Conservation (phyloP, 1,140 invertebrate genomes). For the Lepidurus packardi region DNA sequence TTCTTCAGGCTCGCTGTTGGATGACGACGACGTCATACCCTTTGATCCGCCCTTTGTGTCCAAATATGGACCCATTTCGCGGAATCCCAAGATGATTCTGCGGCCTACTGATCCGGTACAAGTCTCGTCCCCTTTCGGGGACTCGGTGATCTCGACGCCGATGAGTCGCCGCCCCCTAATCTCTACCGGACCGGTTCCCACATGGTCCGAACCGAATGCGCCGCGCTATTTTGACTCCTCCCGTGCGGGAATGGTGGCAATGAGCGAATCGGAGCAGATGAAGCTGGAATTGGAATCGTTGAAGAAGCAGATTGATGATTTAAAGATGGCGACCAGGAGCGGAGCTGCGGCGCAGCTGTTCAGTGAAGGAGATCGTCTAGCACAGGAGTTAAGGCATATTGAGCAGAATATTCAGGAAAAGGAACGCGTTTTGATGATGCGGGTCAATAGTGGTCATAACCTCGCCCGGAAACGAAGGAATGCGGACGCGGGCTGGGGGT, state of each 20-base stretch:
- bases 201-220: slow-evolving; percentile 41
- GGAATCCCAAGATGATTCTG: slow-evolving; percentile 52
- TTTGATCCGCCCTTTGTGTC: slow-evolving; percentile 65
- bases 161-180: slow-evolving; percentile 48
- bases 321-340: slow-evolving; percentile 48
- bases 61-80: slow-evolving; percentile 75
- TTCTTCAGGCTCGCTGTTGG: slow-evolving; percentile 41
- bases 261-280: slow-evolving; percentile 54
- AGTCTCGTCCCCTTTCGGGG: slow-evolving; percentile 45
- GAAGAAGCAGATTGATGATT: slow-evolving; percentile 59
- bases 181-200: slow-evolving; percentile 51
- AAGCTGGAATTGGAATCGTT: slow-evolving; percentile 58
- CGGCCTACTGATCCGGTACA: slow-evolving; percentile 43
- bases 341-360: slow-evolving; percentile 44
- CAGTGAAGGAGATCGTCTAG: slow-evolving; percentile 53
- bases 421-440: slow-evolving; percentile 52
- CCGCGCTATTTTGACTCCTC: slow-evolving; percentile 21
- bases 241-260: slow-evolving; percentile 35
- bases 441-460: background rate
- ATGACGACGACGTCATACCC: slow-evolving; percentile 66
- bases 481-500: slow-evolving; percentile 23
- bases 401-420: slow-evolving; percentile 61
- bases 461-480: background rate
- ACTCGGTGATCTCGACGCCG: slow-evolving; percentile 45
- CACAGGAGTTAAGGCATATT: slow-evolving; percentile 58